A percentile compares a stretch with the other conserved stretches of the same genome.
Conservation (phyloP, 2,888 invertebrate genomes). For the Ormyrus labotus region DNA sequence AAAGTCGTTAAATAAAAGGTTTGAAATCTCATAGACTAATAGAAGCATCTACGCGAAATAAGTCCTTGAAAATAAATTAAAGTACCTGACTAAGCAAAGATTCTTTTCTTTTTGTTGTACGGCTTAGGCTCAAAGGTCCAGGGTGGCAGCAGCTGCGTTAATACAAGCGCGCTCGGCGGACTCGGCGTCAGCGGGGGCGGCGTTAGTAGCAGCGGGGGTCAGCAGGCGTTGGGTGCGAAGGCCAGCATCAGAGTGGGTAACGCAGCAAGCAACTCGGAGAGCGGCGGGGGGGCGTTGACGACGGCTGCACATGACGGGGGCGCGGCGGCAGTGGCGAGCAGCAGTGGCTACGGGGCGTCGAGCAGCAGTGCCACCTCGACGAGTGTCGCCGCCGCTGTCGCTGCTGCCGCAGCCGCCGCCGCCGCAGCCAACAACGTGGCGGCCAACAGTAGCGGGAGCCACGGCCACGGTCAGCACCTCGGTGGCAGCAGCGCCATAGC, state of each 20-base stretch:
- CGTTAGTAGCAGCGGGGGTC: constrained; percentile 65
- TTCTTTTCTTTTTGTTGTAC: neutral
- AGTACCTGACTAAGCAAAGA: neutral
- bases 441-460: constrained; percentile 51
- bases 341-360: constrained; percentile 69
- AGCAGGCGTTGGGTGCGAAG: constrained; percentile 73
- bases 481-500: constrained; percentile 52
- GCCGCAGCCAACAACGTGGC: constrained; percentile 60
- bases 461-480: neutral
- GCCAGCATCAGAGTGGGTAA: constrained; percentile 76
- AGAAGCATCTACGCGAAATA: too few species aligned
- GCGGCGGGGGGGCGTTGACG: constrained; percentile 71
- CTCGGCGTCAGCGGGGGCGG: constrained; percentile 65
- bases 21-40: too few species aligned
- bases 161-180: constrained; percentile 56
- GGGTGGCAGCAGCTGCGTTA: constrained; percentile 47
- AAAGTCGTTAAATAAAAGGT: too few species aligned
- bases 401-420: constrained; percentile 64
- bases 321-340: constrained; percentile 72
- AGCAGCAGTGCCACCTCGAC: constrained; percentile 58
- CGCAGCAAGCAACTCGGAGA: constrained; percentile 75
- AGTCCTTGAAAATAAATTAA: too few species aligned
- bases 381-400: constrained; percentile 66
- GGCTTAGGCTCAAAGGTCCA: constrained; percentile 51
- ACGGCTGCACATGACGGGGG: constrained; percentile 73